Evolutionary conservation across 1,140 invertebrate species (phyloP), one percentile per base, ranked within the genome.

Genomic region (Microplitis demolitor): DNA sequence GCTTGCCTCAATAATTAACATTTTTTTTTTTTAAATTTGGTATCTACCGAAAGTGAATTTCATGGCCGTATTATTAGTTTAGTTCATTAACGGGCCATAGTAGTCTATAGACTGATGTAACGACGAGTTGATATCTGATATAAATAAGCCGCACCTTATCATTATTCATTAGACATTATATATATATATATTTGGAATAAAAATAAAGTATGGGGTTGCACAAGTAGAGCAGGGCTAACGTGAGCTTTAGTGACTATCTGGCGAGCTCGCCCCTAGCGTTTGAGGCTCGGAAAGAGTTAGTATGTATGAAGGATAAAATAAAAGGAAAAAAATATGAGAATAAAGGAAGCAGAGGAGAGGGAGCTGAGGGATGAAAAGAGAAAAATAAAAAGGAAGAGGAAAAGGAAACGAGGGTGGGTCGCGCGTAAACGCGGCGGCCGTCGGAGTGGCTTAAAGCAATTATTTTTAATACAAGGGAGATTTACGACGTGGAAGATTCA

Each of bases 401-500:
- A 60, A 35, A 64, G 45, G 35, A 34, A 33, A 16, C 16, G n/a
- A 11, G 24, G 35, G 67, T 35, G 58, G 53, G 60, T 51, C 54
- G 53, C 45, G 61, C 69, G 66, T 77, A 75, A 76, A 74, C 73
- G 74, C 66, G 14, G 56, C 66, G 53, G 71, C 37, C 61, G 33
- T 51, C 60, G 39, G 71, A 72, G 73, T 71, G 72, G 76, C 76
- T 74, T 72, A 72, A 75, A 72, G 71, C 76, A 78, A 78, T 79
- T 79, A 77, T 78, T 78, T 79, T 78, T 76, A 79, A 78, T 78
- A 77, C 69, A 78, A 76, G 72, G 66, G 56, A 78, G 73, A 78
- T 79, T 78, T 78, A 78, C 75, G 76, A 67, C 66, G 66, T 63
- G 54, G 39, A 74, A 76, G 73, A 67, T 53, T 54, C 45, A 51